These are phyloP conservation scores for Rhamnusium bicolor DNA, from an alignment of 2,888 invertebrate genomes.

Conservation along the genomic window DNA sequence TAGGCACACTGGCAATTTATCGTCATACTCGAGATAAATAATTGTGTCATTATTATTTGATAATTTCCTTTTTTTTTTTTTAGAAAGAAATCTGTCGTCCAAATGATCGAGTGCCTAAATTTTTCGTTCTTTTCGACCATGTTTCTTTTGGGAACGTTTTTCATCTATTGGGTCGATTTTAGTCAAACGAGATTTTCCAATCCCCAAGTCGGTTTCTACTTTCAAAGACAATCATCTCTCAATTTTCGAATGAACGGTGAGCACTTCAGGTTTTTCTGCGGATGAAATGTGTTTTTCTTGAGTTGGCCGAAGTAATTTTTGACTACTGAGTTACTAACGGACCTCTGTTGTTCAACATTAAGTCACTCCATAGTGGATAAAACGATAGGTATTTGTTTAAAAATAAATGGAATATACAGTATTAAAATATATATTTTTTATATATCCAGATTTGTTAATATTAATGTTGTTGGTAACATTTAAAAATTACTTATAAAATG, in stretches of 20 bases:
- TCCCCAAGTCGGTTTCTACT: neutral
- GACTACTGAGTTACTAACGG: conserved; percentile 28
- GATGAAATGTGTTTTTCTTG: neutral
- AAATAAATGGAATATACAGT: neutral
- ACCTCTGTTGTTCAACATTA: conserved; percentile 8
- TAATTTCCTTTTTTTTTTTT: too few species aligned
- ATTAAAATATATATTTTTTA: neutral
- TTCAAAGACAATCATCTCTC: neutral
- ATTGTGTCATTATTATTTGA: neutral
- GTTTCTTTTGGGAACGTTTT: neutral
- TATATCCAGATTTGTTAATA: neutral
- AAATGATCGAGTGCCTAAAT: neutral
- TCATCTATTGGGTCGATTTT: neutral
- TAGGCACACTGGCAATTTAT: conserved; percentile 43
- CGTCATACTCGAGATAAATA: neutral
- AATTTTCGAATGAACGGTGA: too few species aligned
- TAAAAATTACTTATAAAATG: conserved; percentile 16
- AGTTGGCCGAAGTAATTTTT: neutral
- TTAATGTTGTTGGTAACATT: neutral
- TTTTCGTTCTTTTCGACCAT: neutral
- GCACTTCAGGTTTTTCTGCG: neutral
- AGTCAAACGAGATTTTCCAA: neutral
- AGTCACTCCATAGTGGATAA: conserved; percentile 32
- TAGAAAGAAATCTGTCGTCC: neutral
- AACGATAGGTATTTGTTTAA: conserved; percentile 35